Evolutionary conservation across 37 sponge, comb jelly and placozoan species (phyloP).

Genomic region (Beroe ovata): DNA sequence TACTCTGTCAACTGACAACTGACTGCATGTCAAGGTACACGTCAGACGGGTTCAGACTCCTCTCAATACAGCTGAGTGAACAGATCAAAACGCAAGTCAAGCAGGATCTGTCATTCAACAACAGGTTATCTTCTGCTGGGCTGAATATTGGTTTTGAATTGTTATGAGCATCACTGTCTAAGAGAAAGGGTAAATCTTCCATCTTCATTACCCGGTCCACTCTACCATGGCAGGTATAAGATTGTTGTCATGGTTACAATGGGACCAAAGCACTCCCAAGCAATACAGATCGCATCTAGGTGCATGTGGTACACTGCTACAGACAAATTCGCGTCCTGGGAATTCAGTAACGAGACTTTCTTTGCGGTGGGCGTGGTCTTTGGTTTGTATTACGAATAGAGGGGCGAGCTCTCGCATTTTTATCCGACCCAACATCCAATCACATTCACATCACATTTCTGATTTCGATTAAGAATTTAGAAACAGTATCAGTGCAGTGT

Average conservation of each 20-base stretch:
- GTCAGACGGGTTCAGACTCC: conserved; percentile 15
- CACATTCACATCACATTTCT: no score
- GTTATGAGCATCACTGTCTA: no score
- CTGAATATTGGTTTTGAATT: no score
- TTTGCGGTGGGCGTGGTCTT: conserved; percentile 54
- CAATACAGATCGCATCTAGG: conserved; percentile 56
- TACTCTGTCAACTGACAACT: no score
- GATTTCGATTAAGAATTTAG: no score
- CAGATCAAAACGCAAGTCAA: conserved; percentile 62
- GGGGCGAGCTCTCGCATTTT: no score
- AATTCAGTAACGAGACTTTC: conserved; percentile 27
- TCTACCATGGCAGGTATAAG: conserved; percentile 30
- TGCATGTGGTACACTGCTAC: conserved; percentile 67
- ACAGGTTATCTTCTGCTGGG: no score
- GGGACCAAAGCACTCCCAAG: conserved; percentile 22
- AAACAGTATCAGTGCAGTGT: no score
- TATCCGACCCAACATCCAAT: no score
- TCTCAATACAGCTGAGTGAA: conserved; percentile 55
- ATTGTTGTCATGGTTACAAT: conserved; percentile 65
- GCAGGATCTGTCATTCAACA: conserved; percentile 65
- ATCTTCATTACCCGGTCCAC: no score
- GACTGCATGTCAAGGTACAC: no score
- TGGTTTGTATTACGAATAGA: conserved; percentile 56
- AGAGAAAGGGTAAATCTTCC: no score
- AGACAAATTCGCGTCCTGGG: conserved; percentile 64